These are phyloP conservation scores for Xyliphius kryptos DNA, from an alignment of 2,113 vertebrate genomes.

Conservation along the genomic window DNA sequence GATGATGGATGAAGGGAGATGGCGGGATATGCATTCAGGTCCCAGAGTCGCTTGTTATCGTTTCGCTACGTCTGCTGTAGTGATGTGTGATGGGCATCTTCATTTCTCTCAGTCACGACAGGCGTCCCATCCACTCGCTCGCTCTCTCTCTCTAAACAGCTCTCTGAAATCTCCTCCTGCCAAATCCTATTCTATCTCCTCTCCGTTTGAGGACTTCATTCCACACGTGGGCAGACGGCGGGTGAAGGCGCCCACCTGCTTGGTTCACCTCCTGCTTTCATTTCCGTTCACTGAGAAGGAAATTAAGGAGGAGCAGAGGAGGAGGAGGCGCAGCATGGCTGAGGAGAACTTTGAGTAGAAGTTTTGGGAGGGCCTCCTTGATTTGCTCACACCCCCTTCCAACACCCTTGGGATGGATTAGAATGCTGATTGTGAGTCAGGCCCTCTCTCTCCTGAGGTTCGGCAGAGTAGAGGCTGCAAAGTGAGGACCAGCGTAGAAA, in stretches of 20 bases:
- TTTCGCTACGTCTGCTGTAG: background rate
- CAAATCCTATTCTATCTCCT: background rate
- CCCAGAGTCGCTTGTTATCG: background rate
- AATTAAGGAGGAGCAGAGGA: slow-evolving; percentile 39
- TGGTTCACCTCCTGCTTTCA: slow-evolving; percentile 38
- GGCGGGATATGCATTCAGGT: slow-evolving; percentile 7
- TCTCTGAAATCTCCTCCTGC: background rate
- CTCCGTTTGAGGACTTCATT: slow-evolving; percentile 36
- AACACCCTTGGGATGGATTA: background rate
- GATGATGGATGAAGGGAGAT: slow-evolving; percentile 9
- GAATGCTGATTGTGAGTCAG: background rate
- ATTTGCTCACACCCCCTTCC: too few relatives aligned
- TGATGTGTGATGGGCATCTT: slow-evolving; percentile 14
- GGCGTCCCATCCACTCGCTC: background rate
- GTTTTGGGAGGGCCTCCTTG: too few relatives aligned
- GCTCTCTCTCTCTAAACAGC: slow-evolving; percentile 17
- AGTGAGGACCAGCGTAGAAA: too few relatives aligned
- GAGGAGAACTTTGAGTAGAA: background rate
- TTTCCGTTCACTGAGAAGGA: slow-evolving; percentile 46
- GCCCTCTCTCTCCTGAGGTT: too few relatives aligned
- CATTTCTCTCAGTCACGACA: slow-evolving; percentile 1
- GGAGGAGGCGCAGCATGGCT: background rate
- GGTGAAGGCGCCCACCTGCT: slow-evolving; percentile 20
- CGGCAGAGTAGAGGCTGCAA: too few relatives aligned
- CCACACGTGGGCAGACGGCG: slow-evolving; percentile 20